Percentiles rank a stretch among this genome's conserved stretches.
Conservation (phyloP, 2,113 vertebrate species). For the Mesitornis unicolor region DNA sequence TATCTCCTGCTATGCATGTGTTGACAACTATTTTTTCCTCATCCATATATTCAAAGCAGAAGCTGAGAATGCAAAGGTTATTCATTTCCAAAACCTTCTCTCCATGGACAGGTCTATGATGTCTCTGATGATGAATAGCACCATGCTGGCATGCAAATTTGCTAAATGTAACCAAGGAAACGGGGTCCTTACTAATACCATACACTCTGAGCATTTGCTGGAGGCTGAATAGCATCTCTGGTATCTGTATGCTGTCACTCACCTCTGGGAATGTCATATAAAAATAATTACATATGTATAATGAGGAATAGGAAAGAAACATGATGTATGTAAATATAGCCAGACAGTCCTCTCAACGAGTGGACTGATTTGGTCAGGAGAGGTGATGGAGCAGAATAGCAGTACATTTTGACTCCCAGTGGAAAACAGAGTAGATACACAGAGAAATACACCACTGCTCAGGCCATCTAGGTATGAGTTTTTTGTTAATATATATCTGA, state of each 20-base stretch:
- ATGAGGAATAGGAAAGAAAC: neutral
- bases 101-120: neutral
- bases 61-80: constrained; percentile 16
- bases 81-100: constrained; percentile 4
- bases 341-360: neutral
- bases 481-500: neutral
- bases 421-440: neutral
- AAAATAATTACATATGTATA: constrained; percentile 11
- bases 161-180: constrained; percentile 59
- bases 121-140: constrained; percentile 24
- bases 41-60: neutral
- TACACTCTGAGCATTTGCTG: constrained; percentile 2
- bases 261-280: neutral
- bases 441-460: neutral
- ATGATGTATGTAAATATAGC: neutral
- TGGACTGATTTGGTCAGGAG: neutral
- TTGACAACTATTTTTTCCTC: neutral
- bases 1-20: neutral
- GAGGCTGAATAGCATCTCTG: neutral
- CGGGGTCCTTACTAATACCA: neutral
- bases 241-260: neutral
- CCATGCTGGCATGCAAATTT: constrained; percentile 41
- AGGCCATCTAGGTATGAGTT: neutral
- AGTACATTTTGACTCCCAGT: neutral
- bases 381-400: neutral